phyloP scores from a whole-genome alignment of 2,888 invertebrate genomes.

The Gordius sp. region DNA sequence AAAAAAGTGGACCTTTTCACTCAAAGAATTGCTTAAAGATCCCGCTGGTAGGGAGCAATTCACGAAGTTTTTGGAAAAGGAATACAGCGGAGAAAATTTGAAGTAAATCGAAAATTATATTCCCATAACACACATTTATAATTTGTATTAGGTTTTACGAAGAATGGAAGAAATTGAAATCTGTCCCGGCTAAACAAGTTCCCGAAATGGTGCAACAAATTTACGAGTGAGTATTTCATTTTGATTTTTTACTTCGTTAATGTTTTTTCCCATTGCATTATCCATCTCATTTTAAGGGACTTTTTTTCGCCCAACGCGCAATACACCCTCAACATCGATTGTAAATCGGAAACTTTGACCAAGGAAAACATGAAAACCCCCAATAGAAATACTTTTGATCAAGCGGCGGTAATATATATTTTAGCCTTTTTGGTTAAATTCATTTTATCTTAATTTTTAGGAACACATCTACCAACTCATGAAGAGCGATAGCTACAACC shows the following conservation, averaged over 20 bases:
- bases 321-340: slow-evolving; percentile 88
- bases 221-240: slow-evolving; percentile 36
- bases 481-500: slow-evolving; percentile 94
- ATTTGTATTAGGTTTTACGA: slow-evolving; percentile 65
- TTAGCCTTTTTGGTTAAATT: background rate
- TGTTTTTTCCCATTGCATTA: background rate
- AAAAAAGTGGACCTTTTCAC: slow-evolving; percentile 81
- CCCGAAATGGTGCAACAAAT: slow-evolving; percentile 53
- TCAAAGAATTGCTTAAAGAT: slow-evolving; percentile 74
- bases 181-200: slow-evolving; percentile 57
- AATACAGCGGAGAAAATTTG: slow-evolving; percentile 91
- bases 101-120: slow-evolving; percentile 40
- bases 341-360: slow-evolving; percentile 55
- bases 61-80: slow-evolving; percentile 74
- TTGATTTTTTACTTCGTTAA: background rate
- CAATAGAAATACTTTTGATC: slow-evolving; percentile 79
- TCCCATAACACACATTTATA: too few species aligned
- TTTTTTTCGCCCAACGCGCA: slow-evolving; percentile 73
- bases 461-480: slow-evolving; percentile 94
- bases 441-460: slow-evolving; percentile 31
- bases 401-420: slow-evolving; percentile 52
- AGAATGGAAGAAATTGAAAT: slow-evolving; percentile 67
- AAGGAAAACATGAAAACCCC: slow-evolving; percentile 51
- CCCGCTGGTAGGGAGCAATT: slow-evolving; percentile 86
- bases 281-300: slow-evolving; percentile 34